Percentiles rank a stretch among this genome's conserved stretches.
Conservation (phyloP, 2,888 invertebrate genomes). For the Eutolmus rufibarbis region DNA sequence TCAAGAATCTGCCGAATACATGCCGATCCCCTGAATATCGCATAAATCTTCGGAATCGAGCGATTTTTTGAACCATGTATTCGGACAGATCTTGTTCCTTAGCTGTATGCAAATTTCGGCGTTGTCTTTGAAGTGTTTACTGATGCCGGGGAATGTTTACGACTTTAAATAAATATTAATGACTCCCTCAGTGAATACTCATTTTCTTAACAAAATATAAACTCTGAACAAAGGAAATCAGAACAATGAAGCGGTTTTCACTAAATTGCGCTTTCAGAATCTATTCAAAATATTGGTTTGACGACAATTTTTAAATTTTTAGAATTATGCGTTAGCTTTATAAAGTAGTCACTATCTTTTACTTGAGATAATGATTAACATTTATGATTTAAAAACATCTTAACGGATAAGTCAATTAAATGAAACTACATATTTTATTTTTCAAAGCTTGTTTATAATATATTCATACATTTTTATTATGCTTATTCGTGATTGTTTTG, state of each 20-base stretch:
- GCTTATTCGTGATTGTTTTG: too few relatives aligned
- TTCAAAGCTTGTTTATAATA: too few relatives aligned
- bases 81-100: neutral
- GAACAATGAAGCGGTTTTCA: neutral
- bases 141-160: conserved; percentile 3
- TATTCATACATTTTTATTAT: too few relatives aligned
- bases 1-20: neutral
- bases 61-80: neutral
- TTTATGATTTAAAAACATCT: too few relatives aligned
- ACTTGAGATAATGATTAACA: too few relatives aligned
- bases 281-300: neutral
- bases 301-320: neutral
- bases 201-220: neutral
- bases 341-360: neutral
- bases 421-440: too few relatives aligned
- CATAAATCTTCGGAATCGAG: neutral
- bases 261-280: neutral
- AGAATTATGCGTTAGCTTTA: neutral
- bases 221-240: neutral
- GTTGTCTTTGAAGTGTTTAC: conserved; percentile 5
- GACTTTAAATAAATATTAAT: conserved; percentile 1
- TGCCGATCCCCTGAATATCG: neutral
- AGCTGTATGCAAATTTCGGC: conserved; percentile 16
- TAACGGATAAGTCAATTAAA: too few relatives aligned
- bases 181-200: neutral